Evolutionary conservation across 2,113 vertebrate species (phyloP), one percentile per base, ranked within the genome.

Genomic region (Brachypteracias leptosomus): DNA sequence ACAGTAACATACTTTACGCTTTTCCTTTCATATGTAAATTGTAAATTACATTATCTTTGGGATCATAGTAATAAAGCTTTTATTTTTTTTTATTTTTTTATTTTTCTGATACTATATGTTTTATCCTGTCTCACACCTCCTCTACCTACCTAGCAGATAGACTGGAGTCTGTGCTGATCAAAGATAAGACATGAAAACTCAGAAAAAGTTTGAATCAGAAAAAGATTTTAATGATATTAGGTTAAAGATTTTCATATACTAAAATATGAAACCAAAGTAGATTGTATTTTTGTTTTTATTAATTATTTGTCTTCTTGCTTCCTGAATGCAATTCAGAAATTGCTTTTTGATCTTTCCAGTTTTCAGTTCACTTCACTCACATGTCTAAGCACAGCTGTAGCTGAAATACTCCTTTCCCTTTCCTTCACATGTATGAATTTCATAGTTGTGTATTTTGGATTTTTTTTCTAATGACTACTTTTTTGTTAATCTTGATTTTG

Each of bases 21-120:
- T 88, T 88, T 72, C n/a, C 54, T 96, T 96, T 96, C 58, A 79
- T 93, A 91, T 67, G 51, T 33, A 88, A 89, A 94, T 94, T 67
- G 51, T 33, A 88, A 89, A 94, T 94, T 84, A 42, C 4, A 36
- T 29, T 20, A 40, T 85, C 46, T 91, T 78, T 87, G 51, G 55
- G 16, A 66, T 84, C 54, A 54, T 36, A 66, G 29, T 51, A 73
- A 90, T 85, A 65, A 55, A 77, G 16, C 7, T 46, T 62, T 7
- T 86, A n/a, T n/a, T n/a, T n/a, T n/a, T n/a, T n/a, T n/a, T n/a
- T n/a, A n/a, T n/a, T n/a, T n/a, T n/a, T n/a, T n/a, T n/a, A n/a
- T 66, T 81, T 84, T 88, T 75, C 58, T 77, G 15, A 42, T 65
- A 54, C 15, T 40, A 4, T 52, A 26, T 55, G 7, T 63, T 90